Conservation (phyloP, 2,113 vertebrate species). For the Leucoraja erinaceus region DNA sequence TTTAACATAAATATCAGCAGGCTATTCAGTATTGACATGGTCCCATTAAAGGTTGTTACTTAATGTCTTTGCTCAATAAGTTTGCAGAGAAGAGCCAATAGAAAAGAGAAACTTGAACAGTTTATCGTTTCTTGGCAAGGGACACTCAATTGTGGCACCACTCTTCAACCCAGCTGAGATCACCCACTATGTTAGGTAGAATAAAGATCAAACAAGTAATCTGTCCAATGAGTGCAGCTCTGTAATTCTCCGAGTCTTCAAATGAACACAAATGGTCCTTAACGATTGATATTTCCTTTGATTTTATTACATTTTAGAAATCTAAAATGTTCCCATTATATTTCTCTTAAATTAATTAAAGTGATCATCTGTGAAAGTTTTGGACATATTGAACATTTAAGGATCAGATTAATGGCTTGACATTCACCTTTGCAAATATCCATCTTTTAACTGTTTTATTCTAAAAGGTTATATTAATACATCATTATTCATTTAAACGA, state of each 20-base stretch:
- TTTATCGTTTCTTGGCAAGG: background rate
- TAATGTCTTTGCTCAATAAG: background rate
- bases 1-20: background rate
- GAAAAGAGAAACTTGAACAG: background rate
- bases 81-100: background rate
- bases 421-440: constrained; percentile 11
- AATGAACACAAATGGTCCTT: background rate
- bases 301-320: background rate
- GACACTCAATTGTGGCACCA: background rate
- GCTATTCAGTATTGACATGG: background rate
- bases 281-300: background rate
- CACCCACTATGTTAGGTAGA: background rate
- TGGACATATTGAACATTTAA: background rate
- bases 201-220: background rate
- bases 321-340: background rate
- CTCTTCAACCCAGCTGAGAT: background rate
- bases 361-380: background rate
- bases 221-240: background rate
- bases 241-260: background rate
- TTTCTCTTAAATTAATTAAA: background rate
- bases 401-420: background rate
- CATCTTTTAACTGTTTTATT: constrained; percentile 19
- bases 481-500: constrained; percentile 5
- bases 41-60: background rate
- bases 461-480: constrained; percentile 1